phyloP scores from a whole-genome alignment of 2,113 vertebrate genomes.

The Phoenicopterus ruber region DNA sequence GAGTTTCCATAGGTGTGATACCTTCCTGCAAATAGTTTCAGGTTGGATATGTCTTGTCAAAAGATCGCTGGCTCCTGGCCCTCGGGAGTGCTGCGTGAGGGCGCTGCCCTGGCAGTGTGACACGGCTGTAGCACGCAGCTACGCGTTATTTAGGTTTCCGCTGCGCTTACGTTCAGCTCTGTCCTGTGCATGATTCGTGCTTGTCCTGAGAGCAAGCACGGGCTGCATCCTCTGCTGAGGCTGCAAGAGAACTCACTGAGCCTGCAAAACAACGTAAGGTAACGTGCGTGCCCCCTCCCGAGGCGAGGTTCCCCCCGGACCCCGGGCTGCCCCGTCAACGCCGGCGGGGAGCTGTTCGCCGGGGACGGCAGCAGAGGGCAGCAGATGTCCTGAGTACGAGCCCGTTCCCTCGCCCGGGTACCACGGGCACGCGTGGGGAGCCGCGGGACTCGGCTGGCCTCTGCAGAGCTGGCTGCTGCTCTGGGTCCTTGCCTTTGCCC shows the following conservation, averaged over 20 bases:
- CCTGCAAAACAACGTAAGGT: rapidly evolving
- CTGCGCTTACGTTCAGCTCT: rapidly evolving
- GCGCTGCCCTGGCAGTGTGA: rapidly evolving
- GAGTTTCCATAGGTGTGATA: background rate
- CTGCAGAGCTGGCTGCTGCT: background rate
- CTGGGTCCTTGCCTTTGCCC: too few relatives aligned
- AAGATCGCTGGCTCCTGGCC: background rate
- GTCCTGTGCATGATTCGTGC: rapidly evolving
- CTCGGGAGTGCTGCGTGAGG: rapidly evolving
- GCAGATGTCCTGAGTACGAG: slow-evolving; percentile 4
- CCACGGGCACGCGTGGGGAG: rapidly evolving
- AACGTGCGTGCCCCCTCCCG: rapidly evolving
- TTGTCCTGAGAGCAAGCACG: background rate
- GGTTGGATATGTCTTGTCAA: background rate
- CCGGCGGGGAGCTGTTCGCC: background rate
- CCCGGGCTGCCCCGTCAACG: too few relatives aligned
- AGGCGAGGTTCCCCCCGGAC: background rate
- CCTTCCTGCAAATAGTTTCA: background rate
- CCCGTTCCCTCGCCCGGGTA: rapidly evolving
- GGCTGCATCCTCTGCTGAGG: background rate
- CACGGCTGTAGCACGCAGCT: rapidly evolving
- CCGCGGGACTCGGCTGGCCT: rapidly evolving
- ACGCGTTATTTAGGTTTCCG: rapidly evolving
- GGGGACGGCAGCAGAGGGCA: slow-evolving; percentile 52
- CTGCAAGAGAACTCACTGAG: background rate